Conservation (phyloP, 1,140 invertebrate genomes). For the Pantala flavescens region DNA sequence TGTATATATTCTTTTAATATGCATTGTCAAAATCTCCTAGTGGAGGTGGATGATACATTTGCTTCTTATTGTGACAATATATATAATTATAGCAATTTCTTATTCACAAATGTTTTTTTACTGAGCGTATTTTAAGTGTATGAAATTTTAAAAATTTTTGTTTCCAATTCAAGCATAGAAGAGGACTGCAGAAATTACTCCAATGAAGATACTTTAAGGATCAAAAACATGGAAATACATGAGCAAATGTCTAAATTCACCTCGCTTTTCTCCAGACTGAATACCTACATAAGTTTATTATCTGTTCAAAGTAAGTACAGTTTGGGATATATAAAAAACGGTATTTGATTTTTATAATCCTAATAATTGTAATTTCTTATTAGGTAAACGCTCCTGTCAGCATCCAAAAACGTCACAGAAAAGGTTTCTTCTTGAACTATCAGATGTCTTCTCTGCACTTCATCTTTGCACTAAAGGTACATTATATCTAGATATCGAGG, state of each 20-base stretch:
- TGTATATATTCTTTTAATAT: too few species aligned
- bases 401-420: slow-evolving; percentile 14
- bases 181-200: slow-evolving; percentile 12
- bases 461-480: slow-evolving; percentile 30
- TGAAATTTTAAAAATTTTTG: not conserved
- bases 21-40: too few species aligned
- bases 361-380: not conserved
- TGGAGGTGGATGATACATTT: too few species aligned
- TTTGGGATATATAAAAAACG: slow-evolving; percentile 10
- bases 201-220: not conserved
- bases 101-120: too few species aligned
- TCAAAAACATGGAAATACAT: slow-evolving; percentile 11
- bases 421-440: slow-evolving; percentile 17
- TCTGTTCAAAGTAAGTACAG: slow-evolving; percentile 18
- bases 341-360: not conserved
- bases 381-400: slow-evolving; percentile 13
- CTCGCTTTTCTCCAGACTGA: slow-evolving; percentile 6
- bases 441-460: slow-evolving; percentile 14
- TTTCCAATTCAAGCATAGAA: slow-evolving; percentile 12
- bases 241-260: not conserved
- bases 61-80: too few species aligned
- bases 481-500: not conserved
- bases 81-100: too few species aligned
- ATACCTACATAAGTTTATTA: slow-evolving; percentile 1
- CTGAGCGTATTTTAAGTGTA: too few species aligned